A percentile compares a stretch with the other conserved stretches of the same genome.
Evolutionary conservation across 2,113 vertebrate species (phyloP).

Genomic region (Planiliza haematocheilus): DNA sequence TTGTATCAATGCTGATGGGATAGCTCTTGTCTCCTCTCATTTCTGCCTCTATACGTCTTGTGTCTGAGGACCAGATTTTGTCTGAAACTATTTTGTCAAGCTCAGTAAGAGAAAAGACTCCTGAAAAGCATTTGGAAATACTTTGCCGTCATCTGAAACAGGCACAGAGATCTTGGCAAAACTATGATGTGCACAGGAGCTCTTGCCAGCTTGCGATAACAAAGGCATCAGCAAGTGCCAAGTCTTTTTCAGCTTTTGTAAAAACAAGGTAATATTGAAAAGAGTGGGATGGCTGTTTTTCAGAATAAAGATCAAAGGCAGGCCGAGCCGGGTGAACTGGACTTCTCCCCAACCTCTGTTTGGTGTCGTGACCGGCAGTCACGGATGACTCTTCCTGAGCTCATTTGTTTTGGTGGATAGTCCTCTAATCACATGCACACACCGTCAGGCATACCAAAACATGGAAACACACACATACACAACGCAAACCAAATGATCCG

Average conservation of each 20-base stretch:
- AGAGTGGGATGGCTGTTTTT: background rate
- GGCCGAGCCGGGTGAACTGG: background rate
- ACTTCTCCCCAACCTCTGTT: background rate
- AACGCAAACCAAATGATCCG: conserved; percentile 60
- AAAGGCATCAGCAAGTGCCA: conserved; percentile 29
- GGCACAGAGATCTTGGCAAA: conserved; percentile 44
- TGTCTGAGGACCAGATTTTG: background rate
- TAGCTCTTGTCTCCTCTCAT: background rate
- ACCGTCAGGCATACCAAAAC: conserved; percentile 32
- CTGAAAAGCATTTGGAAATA: background rate
- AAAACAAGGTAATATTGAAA: too few species aligned
- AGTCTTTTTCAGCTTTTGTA: background rate
- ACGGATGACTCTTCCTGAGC: conserved; percentile 56
- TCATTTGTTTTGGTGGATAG: conserved; percentile 49
- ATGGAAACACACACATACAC: conserved; percentile 30
- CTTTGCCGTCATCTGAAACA: background rate
- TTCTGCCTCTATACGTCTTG: background rate
- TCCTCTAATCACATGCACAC: conserved; percentile 59
- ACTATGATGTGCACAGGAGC: conserved; percentile 20
- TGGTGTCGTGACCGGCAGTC: conserved; percentile 63
- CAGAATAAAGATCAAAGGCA: background rate
- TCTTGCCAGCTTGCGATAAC: conserved; percentile 37
- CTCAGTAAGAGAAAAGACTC: conserved; percentile 20
- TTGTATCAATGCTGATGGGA: background rate
- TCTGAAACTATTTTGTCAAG: conserved; percentile 3